Base-by-base conservation (phyloP, 2,888 invertebrate genomes). In the Choristoneura rosaceana region DNA sequence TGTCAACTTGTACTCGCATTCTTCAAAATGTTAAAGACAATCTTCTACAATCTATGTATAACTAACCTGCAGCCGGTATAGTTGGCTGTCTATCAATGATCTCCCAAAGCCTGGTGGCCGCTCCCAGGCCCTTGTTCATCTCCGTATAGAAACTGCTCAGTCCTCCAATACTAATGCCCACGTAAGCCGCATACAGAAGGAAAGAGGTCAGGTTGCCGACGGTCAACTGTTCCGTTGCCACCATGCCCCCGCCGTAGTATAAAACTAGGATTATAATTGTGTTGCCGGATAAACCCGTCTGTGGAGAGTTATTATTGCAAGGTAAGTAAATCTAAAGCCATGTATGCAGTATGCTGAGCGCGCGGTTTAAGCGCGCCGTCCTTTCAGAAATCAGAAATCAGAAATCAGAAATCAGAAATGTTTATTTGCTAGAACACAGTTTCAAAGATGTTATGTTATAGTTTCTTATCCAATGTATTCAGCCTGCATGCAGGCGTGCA, bases 81-180 rank as follows among this genome's bases (percentile, higher is more conserved):
- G 87, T 82, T 4, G 98, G 97, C 77, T 95, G 85, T 65, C 98
- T 95, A 87, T 99, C 98, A 65, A 98, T 96, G 70, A 99, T 95
- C 84, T 98, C 97, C 97, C 98, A 99, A 34, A 99, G 94, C 69
- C 99, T 95, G 0, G 96, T 95, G 3, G 98, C 98, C 0, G 99
- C 98, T 0, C 99, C 99, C 3, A 99, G 90, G 0, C 98, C 99
- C 85, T 97, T 97, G 92, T 99, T 99, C 76, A 99, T 87, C 84
- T 99, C 99, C 0, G 98, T 97, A 86, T 99, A 99, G 89, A 99
- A 99, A 78, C 96, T 97, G 62, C 98, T 97, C n/a, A 99, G 87
- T 12, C 98, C 98, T 62, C 97, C 97, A 52, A 99, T 96, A 52
- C 99, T 98, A 43, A 99, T 95, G 12, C 98, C 98, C 15, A 98